phyloP scores from a whole-genome alignment of 2,888 invertebrate genomes.

The Lasioglossum pauxillum region DNA sequence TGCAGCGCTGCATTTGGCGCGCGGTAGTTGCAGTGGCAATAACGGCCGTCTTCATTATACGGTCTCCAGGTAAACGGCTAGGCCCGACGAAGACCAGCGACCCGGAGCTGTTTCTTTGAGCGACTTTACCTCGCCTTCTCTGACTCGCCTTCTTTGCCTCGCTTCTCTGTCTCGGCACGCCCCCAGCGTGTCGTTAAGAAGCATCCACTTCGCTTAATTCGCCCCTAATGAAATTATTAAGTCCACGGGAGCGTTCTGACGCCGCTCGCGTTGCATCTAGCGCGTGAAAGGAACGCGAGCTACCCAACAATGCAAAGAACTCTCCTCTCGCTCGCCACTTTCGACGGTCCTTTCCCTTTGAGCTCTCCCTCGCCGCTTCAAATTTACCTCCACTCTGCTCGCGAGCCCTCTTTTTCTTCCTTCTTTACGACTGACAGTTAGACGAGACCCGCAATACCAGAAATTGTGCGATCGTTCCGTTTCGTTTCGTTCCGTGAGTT shows the following conservation, averaged over 20 bases:
- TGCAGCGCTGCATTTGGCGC: not conserved
- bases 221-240: slow-evolving; percentile 38
- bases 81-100: slow-evolving; percentile 1
- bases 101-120: not conserved
- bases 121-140: not conserved
- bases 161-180: not conserved
- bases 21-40: not conserved
- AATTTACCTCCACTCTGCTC: not conserved
- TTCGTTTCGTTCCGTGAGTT: too few relatives aligned
- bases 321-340: slow-evolving; percentile 2
- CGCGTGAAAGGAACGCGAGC: too few relatives aligned
- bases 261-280: not conserved
- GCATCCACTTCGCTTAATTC: slow-evolving; percentile 23
- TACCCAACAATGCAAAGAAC: not conserved
- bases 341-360: not conserved
- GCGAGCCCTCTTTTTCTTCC: not conserved
- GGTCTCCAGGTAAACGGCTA: not conserved
- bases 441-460: not conserved
- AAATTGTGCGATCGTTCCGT: too few relatives aligned
- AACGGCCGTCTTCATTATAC: slow-evolving; percentile 6
- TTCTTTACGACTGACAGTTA: not conserved
- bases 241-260: not conserved
- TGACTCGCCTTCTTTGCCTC: not conserved
- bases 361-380: not conserved
- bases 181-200: not conserved